phyloP scores from a whole-genome alignment of 2,888 invertebrate genomes.

The Leptopilina drosophilae region DNA sequence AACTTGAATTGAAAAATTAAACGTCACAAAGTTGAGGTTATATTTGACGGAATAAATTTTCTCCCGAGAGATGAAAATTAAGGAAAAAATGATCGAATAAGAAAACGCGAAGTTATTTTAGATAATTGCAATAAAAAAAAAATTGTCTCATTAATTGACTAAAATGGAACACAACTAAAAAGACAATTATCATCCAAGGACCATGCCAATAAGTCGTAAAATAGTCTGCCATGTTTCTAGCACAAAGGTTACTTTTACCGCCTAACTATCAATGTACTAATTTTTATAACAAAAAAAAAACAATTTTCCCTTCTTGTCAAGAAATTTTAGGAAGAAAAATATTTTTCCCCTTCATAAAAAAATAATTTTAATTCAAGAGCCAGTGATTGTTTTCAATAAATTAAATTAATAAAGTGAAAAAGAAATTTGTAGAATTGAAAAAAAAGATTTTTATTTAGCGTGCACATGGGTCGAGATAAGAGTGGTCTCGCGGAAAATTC shows the following conservation, averaged over 20 bases:
- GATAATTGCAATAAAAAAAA: neutral
- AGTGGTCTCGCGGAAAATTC: neutral
- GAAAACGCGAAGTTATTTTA: too few relatives aligned
- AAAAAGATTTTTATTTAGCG: neutral
- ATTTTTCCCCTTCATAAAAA: neutral
- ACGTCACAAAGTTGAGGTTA: neutral
- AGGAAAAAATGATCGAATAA: too few relatives aligned
- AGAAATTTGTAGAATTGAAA: neutral
- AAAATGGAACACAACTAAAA: too few relatives aligned
- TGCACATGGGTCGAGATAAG: constrained; percentile 12
- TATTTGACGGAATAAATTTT: neutral
- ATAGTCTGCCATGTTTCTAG: constrained; percentile 12
- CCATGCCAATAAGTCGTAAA: constrained; percentile 29
- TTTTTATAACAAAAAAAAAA: neutral
- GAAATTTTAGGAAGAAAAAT: neutral
- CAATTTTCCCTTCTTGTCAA: neutral
- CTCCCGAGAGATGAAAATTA: neutral
- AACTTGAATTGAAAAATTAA: neutral
- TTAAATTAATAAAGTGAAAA: neutral
- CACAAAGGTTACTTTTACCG: constrained; percentile 20
- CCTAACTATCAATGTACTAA: neutral
- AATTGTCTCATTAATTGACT: too few relatives aligned
- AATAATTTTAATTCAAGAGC: too few relatives aligned
- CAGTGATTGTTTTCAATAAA: too few relatives aligned
- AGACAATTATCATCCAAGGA: constrained; percentile 15